Evolutionary conservation across 2,888 invertebrate species (phyloP).

Genomic region (Petrolisthes manimaculis): DNA sequence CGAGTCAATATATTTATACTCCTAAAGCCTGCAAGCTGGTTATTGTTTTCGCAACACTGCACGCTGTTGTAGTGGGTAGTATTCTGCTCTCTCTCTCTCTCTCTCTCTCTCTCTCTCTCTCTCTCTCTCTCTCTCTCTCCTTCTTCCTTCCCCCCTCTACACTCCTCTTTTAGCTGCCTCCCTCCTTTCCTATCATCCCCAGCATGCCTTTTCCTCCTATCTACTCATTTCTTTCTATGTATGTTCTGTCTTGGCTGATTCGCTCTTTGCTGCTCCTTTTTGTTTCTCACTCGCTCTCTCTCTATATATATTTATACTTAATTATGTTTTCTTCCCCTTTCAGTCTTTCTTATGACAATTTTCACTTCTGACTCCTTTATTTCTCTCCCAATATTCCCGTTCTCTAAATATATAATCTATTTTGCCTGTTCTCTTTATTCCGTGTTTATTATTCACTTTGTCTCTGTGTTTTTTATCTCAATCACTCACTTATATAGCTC

Average conservation of each 20-base stretch:
- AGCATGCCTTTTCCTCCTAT: not conserved
- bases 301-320: no score
- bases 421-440: no score
- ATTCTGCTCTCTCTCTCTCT: not conserved
- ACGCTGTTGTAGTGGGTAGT: not conserved
- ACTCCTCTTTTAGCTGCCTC: no score
- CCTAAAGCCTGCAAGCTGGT: constrained; percentile 33
- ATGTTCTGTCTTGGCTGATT: no score
- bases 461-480: no score
- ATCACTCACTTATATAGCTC: no score
- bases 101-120: not conserved
- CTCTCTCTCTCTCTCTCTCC: not conserved
- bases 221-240: not conserved
- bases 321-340: no score
- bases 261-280: not conserved
- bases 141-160: not conserved
- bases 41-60: constrained; percentile 27
- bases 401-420: no score
- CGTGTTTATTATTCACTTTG: no score
- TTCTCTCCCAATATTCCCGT: no score
- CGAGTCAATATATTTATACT: constrained; percentile 35
- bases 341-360: no score
- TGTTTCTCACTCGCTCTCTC: not conserved
- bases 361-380: no score
- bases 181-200: not conserved